phyloP scores from a whole-genome alignment of 2,113 vertebrate genomes.

The Gulo gulo region DNA sequence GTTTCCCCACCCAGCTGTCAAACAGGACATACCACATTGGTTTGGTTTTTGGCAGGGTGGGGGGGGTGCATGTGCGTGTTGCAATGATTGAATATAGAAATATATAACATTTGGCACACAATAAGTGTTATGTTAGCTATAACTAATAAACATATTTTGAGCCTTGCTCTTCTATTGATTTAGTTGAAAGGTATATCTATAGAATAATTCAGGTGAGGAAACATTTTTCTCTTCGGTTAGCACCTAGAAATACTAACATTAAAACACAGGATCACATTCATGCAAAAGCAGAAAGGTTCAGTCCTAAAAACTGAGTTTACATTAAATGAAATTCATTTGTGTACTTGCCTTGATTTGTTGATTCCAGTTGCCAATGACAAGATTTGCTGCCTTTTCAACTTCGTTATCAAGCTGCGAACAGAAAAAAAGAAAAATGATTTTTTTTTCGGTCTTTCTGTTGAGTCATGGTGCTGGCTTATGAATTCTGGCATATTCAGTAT shows the following conservation, averaged over 20 bases:
- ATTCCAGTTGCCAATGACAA: constrained; percentile 86
- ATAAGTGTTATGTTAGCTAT: not conserved
- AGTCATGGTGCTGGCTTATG: not conserved
- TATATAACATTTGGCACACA: not conserved
- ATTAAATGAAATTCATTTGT: not conserved
- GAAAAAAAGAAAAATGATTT: not conserved
- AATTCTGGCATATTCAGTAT: not conserved
- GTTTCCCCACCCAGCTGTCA: not conserved
- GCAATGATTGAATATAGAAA: not conserved
- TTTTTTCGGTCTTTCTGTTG: not conserved
- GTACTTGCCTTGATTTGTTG: constrained; percentile 89
- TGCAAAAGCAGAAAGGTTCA: not conserved
- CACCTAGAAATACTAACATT: not conserved
- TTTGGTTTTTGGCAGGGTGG: not conserved
- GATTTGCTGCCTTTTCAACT: constrained; percentile 87
- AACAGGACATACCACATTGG: not conserved
- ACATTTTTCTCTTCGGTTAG: constrained; percentile 23
- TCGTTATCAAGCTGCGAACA: constrained; percentile 83
- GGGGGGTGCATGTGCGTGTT: not conserved
- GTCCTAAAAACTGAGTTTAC: not conserved
- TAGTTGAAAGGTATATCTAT: not conserved
- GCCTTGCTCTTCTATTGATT: not conserved
- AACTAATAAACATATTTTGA: not conserved
- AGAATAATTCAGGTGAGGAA: not conserved
- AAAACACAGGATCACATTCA: not conserved